Evolutionary conservation across 2,797 vertebrate genomes (phyloP).

Genomic region (Pangasius krempfi): DNA sequence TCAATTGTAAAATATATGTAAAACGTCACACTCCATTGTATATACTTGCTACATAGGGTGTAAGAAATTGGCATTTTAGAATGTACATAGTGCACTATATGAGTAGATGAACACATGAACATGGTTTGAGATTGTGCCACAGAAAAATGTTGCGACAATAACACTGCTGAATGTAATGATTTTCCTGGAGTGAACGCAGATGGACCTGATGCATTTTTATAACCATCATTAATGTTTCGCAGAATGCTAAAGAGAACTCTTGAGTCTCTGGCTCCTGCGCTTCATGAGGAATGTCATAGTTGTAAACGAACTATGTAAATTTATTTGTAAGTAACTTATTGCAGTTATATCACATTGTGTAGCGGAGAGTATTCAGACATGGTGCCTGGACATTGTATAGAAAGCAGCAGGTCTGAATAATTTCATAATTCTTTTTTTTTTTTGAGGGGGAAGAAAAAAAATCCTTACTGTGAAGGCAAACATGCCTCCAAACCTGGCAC

Average conservation of each 20-base stretch:
- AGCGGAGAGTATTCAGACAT: neutral
- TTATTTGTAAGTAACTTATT: neutral
- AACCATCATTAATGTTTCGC: neutral
- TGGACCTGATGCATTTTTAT: neutral
- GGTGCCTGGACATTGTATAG: constrained; percentile 8
- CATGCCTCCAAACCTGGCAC: constrained; percentile 18
- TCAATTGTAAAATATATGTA: neutral
- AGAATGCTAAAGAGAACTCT: neutral
- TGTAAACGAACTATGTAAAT: neutral
- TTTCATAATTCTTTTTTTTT: constrained; percentile 16
- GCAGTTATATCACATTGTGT: neutral
- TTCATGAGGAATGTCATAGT: neutral
- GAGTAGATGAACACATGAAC: neutral
- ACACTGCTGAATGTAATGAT: too few relatives aligned
- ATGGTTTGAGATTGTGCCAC: neutral
- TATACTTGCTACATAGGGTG: neutral
- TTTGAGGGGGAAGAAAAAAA: neutral
- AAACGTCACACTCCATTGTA: neutral
- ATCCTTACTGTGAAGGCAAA: constrained; percentile 16
- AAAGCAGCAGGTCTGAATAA: constrained; percentile 14
- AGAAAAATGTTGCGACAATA: neutral
- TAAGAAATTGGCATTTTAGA: neutral
- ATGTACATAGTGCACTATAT: neutral
- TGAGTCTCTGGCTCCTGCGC: neutral
- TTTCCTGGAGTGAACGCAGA: too few relatives aligned